Evolutionary conservation across 1,140 invertebrate species (phyloP).

Genomic region (Drosophila malerkotliana): DNA sequence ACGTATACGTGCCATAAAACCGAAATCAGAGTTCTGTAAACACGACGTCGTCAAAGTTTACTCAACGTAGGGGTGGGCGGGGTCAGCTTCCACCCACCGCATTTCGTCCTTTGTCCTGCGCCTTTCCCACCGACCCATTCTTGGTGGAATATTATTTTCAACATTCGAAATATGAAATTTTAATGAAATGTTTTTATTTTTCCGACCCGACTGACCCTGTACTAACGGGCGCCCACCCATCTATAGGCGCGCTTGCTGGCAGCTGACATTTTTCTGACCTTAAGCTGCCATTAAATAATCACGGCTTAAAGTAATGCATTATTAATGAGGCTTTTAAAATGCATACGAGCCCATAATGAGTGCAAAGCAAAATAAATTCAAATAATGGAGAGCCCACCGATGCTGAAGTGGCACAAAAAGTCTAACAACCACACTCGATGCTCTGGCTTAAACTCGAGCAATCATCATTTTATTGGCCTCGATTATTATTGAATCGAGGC

Average conservation of each 20-base stretch:
- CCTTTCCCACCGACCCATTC: slow-evolving; percentile 1
- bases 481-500: slow-evolving; percentile 71
- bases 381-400: slow-evolving; percentile 2
- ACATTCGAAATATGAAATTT: slow-evolving; percentile 64
- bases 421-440: neutral
- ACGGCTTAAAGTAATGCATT: slow-evolving; percentile 54
- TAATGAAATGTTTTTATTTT: slow-evolving; percentile 64
- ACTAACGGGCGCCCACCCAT: neutral
- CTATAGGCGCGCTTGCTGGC: neutral
- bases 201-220: slow-evolving; percentile 10
- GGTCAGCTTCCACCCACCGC: neutral
- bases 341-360: slow-evolving; percentile 38
- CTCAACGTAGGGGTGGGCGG: slow-evolving; percentile 10
- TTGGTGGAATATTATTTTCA: slow-evolving; percentile 58
- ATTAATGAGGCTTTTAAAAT: slow-evolving; percentile 57
- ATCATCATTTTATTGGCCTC: slow-evolving; percentile 77
- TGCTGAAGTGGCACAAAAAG: slow-evolving; percentile 5
- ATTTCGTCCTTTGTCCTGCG: slow-evolving; percentile 17
- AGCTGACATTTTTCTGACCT: slow-evolving; percentile 52
- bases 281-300: slow-evolving; percentile 65
- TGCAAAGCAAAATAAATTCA: slow-evolving; percentile 14
- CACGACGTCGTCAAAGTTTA: slow-evolving; percentile 32
- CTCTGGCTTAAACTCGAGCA: slow-evolving; percentile 49
- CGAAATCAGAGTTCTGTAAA: slow-evolving; percentile 59
- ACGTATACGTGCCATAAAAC: slow-evolving; percentile 61